Base-by-base conservation (phyloP, 2,797 vertebrate species). In the Eulemur mongoz region DNA sequence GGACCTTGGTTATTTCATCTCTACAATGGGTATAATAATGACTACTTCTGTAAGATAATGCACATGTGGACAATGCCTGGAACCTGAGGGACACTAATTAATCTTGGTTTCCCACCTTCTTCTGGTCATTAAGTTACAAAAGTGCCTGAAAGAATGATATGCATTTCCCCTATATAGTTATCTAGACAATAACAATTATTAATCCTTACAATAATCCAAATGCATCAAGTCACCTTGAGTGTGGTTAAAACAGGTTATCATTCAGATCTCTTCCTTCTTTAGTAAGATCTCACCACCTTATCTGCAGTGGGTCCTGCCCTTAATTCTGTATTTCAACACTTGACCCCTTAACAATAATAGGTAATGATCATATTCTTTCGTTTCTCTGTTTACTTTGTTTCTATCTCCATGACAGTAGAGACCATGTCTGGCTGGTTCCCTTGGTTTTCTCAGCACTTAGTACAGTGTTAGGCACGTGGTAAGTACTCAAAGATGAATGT, bases 81-180 rank as follows among this genome's bases (percentile, higher is more conserved):
- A 43, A 69, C 63, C 25, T 54, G 43, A 93, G 0, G 84, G 32
- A 59, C 54, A 27, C 5, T 82, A 59, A 70, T 72, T 81, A 27
- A 89, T 59, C 35, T 43, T 43, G 4, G 32, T 35, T 75, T 72
- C 27, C 35, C 45, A 15, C 17, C 35, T 65, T 73, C 17, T 88
- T 81, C 40, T 85, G 63, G 17, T 93, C 78, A 78, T 40, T 70
- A 78, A 85, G 18, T 79, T 86, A 93, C 65, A 69, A 89, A 80
- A 80, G 35, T 88, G 30, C 9, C 14, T 40, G 2, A 69, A 93
- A 85, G 52, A 20, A 91, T 75, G 11, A 59, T 86, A 65, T 35
- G 30, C 12, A 11, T 15, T 85, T 82, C 12, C 52, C 48, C 69
- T 83, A 72, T 17, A 50, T 8, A 78, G 52, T 45, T 85, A 52